phyloP scores from a whole-genome alignment of 2,797 vertebrate species.

The Sus cebifrons region DNA sequence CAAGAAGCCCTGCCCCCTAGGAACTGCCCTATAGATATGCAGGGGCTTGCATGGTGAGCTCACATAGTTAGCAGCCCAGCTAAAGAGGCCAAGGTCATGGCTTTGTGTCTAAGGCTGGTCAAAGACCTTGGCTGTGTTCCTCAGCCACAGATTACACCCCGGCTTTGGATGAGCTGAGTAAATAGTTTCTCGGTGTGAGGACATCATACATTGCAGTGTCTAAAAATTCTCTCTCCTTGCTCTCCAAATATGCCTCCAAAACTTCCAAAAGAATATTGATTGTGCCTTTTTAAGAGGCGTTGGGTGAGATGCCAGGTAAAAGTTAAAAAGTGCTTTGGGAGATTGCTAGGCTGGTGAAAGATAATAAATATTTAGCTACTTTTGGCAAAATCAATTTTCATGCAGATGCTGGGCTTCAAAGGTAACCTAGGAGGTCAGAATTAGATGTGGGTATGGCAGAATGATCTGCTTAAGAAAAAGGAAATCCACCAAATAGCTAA shows the following conservation, averaged over 20 bases:
- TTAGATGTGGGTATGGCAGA: neutral
- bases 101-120: neutral
- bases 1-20: neutral
- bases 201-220: neutral
- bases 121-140: neutral
- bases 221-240: slow-evolving; percentile 23
- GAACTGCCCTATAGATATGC: neutral
- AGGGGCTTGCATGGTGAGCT: neutral
- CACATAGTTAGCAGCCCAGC: neutral
- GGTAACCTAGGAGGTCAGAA: neutral
- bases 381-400: slow-evolving; percentile 32
- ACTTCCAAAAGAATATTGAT: neutral
- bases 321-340: slow-evolving; percentile 1
- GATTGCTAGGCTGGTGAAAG: neutral
- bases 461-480: neutral
- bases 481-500: neutral
- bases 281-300: neutral
- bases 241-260: neutral
- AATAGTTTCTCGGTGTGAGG: neutral
- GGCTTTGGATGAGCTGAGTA: neutral
- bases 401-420: neutral
- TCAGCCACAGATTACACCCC: neutral
- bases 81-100: neutral
- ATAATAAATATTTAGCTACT: slow-evolving; percentile 1
- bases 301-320: neutral